Evolutionary conservation across 2,113 vertebrate genomes (phyloP), one percentile per base, ranked within the genome.

Genomic region (Grantiella picta): DNA sequence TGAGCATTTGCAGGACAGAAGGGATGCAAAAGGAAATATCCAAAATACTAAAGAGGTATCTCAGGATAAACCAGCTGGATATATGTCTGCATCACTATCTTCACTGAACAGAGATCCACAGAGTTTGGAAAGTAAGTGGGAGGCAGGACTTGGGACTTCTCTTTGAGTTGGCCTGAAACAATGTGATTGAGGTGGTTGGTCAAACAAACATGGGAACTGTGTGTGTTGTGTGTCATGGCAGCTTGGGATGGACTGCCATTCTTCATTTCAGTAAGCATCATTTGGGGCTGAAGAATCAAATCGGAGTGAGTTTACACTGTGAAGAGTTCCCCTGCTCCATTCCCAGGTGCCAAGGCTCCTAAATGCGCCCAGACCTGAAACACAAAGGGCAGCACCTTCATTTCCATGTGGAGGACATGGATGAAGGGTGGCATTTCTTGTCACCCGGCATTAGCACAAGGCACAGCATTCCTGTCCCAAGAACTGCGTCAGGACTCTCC

Each of bases 21-120:
- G 7, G 28, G 11, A 31, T 22, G 52, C 35, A 68, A 71, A 89
- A 75, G 57, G 29, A 60, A 81, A 31, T 50, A 57, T 5, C 42
- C 61, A 59, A 23, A 89, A 72, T 40, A 47, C 10, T 60, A 45
- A 83, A 64, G 33, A 23, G 0, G 1, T 42, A 60, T 40, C 33
- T 79, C 29, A 29, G 57, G 31, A 33, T 44, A 71, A 82, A 86
- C 6, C 23, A 54, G 53, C 20, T 63, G 25, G 12, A 9, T 40
- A n/a, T 0, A 1, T 27, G n/a, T 15, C 64, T 83, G 71, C 50
- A 31, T 3, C 12, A 2, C n/a, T 21, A 0, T 10, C 60, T 73
- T 57, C 73, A 64, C 23, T 75, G 56, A 81, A 24, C 24, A 83
- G 27, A 80, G 28, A 53, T 5, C 20, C 57, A 56, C 2, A 65